These are phyloP conservation scores for Dallia pectoralis DNA, from an alignment of 2,797 vertebrate species.

Conservation along the genomic window DNA sequence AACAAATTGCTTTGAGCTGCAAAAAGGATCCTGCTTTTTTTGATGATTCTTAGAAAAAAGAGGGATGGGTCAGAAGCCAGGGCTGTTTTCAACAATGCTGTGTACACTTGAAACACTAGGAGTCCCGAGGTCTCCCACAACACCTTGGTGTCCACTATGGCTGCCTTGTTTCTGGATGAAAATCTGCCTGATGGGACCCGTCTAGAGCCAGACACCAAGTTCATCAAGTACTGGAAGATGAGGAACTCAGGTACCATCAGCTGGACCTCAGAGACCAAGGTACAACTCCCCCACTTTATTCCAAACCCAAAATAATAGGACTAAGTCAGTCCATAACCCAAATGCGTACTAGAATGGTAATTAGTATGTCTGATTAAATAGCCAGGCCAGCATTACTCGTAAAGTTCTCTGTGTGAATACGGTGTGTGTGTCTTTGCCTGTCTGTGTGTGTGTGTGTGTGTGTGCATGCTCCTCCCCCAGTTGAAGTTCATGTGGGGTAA, in stretches of 20 bases:
- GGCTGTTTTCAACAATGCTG: slow-evolving; percentile 76
- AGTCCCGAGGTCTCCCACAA: slow-evolving; percentile 84
- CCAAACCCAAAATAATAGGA: neutral
- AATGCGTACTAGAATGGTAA: too few species aligned
- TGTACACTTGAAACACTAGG: slow-evolving; percentile 79
- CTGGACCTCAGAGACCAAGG: slow-evolving; percentile 96
- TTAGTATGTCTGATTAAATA: neutral
- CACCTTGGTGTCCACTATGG: slow-evolving; percentile 88
- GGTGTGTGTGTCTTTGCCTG: slow-evolving; percentile 22
- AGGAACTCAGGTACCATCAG: slow-evolving; percentile 92
- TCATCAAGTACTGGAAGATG: slow-evolving; percentile 99
- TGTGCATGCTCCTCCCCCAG: slow-evolving; percentile 68
- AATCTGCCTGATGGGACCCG: slow-evolving; percentile 96
- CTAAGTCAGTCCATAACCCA: neutral
- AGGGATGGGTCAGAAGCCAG: slow-evolving; percentile 71
- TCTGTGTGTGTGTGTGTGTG: slow-evolving; percentile 62
- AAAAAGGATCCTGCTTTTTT: slow-evolving; percentile 73
- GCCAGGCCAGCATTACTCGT: neutral
- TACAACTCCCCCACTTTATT: slow-evolving; percentile 62
- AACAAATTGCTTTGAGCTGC: slow-evolving; percentile 75
- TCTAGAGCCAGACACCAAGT: slow-evolving; percentile 91
- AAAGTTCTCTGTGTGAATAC: slow-evolving; percentile 17
- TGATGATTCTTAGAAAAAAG: slow-evolving; percentile 69
- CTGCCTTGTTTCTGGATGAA: slow-evolving; percentile 97
- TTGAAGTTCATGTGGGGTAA: slow-evolving; percentile 99